Evolutionary conservation across 1,140 invertebrate genomes (phyloP), one percentile per base, ranked within the genome.

Genomic region (Tetragnatha versicolor): DNA sequence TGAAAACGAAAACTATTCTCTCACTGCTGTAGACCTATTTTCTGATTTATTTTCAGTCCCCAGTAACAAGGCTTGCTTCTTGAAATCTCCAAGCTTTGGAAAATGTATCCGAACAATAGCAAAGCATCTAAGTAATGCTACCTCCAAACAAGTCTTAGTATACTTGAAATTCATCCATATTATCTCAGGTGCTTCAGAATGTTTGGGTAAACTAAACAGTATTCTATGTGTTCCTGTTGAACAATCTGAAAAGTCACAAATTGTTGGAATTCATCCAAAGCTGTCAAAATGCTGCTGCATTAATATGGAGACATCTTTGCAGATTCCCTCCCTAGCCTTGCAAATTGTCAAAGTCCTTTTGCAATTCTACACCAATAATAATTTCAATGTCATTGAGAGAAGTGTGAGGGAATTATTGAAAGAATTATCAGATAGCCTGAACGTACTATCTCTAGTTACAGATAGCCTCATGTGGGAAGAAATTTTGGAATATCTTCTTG

Each of bases 21-120:
- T 25, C 20, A 61, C 73, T 22, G 73, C 73, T 29, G 17, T 77
- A 42, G 73, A 77, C 55, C 47, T 77, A 22, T 77, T 77, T 66
- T 31, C 37, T 17, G 73, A 77, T 53, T 66, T 77, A 35, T n/a
- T 42, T 51, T 3, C 22, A 7, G 33, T 39, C 10, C 5, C 12
- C 20, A 77, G 66, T 39, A 20, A 65, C 22, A 45, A 53, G 3
- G n/a, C 22, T 10, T 65, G 45, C 35, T 33, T 77, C 39, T 31
- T 12, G 6, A 65, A 65, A 42, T 65, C 60, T 2, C 20, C 33
- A 20, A 51, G 31, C 17, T 20, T 66, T 2, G 4, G 7, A 10
- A 39, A 42, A 10, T 53, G 45, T n/a, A 22, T 77, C 22, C 47
- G 49, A 53, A 77, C 53, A 39, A 53, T 77, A 27, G 39, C 45